Evolutionary conservation across 2,113 vertebrate species (phyloP), one percentile per base, ranked within the genome.

Genomic region (Dermatemys mawii): DNA sequence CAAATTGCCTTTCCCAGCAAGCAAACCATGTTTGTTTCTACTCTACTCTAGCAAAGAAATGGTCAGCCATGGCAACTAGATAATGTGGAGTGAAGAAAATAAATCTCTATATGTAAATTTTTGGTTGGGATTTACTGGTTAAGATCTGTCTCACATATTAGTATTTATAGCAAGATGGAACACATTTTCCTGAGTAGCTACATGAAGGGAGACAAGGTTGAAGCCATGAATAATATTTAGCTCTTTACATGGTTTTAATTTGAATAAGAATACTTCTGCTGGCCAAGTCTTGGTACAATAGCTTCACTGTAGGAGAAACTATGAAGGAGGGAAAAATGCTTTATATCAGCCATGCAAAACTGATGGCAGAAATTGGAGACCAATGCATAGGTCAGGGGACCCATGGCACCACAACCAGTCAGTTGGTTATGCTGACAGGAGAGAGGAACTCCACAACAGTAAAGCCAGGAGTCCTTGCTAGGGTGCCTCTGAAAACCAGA

Each of bases 101-200:
- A 49, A 49, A 92, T 89, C 67, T 94, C 78, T 83, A 86, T 57
- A 95, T 93, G 89, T 83, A 92, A 95, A 90, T 82, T 86, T 75
- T 88, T 2, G 1, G 88, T 87, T 83, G 67, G 84, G 90, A 94
- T 88, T 86, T 38, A 92, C 88, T 44, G 53, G 67, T 78, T 57
- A 82, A 87, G 89, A 53, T 88, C 27, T 73, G n/a, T 21, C 67
- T 21, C 57, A 84, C 6, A 41, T 5, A 81, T 87, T 73, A n/a
- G 76, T 41, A 87, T 90, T 94, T 84, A 78, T 1, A 87, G 84
- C 12, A 57, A 91, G 86, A 29, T 3, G 24, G 88, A 85, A 48
- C 9, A 6, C 1, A 11, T 67, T 93, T 94, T 88, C 49, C 84
- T 82, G 83, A 87, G 91, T 44, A 90, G 89, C 75, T 91, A 54